Percentiles rank a stretch among this genome's conserved stretches.
Conservation (phyloP, 1,140 invertebrate genomes). For the Papilio aristodemus region DNA sequence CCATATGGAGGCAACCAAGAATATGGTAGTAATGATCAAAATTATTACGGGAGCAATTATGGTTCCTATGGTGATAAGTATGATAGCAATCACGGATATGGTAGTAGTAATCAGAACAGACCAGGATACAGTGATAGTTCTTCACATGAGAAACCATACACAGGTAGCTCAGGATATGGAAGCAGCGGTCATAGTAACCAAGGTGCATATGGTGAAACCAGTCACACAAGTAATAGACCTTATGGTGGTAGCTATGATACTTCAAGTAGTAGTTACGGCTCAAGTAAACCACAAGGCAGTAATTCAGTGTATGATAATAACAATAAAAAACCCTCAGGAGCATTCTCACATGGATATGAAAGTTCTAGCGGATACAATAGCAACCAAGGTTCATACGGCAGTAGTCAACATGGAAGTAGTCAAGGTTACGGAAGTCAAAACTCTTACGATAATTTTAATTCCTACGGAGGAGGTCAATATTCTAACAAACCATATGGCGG, state of each 20-base stretch:
- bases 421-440: conserved; percentile 37
- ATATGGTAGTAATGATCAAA: not conserved
- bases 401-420: conserved; percentile 31
- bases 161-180: conserved; percentile 13
- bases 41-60: not conserved
- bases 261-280: conserved; percentile 7
- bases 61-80: conserved; percentile 6
- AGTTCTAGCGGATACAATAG: conserved; percentile 26
- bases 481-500: conserved; percentile 26
- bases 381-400: conserved; percentile 25
- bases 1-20: conserved; percentile 11
- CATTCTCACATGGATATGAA: conserved; percentile 10
- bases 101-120: conserved; percentile 14
- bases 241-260: conserved; percentile 30
- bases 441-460: conserved; percentile 16
- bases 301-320: conserved; percentile 12
- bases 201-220: conserved; percentile 15
- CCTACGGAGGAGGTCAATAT: conserved; percentile 29
- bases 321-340: conserved; percentile 22
- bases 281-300: conserved; percentile 11
- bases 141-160: conserved; percentile 25
- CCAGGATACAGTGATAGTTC: conserved; percentile 9
- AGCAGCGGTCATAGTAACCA: conserved; percentile 6
- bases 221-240: conserved; percentile 17
- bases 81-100: conserved; percentile 13